Base-by-base conservation (phyloP, 2,888 invertebrate species). In the Cactoblastis cactorum region DNA sequence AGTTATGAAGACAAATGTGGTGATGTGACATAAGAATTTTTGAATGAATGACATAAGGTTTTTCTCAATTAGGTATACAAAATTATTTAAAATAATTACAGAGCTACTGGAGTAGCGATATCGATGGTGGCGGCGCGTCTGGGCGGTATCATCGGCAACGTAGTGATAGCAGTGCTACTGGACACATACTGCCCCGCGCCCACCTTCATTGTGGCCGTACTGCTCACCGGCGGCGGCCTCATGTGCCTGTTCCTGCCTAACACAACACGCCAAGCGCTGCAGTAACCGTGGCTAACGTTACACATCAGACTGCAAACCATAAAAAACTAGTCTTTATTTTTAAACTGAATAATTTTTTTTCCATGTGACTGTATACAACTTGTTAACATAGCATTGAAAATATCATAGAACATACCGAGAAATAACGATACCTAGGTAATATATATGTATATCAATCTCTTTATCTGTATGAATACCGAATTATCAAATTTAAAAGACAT, bases 181-280 rank as follows among this genome's bases (percentile, higher is more conserved):
- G 97, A 97, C 85, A 90, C 93, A 62, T 95, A 96, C 83, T 98
- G 97, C 87, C 96, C 96, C 33, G 95, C 97, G 56, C 97, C 98
- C 49, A 96, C 97, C 61, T 95, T 97, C 82, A 95, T 97, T 62
- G 96, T 97, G 45, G 96, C 97, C 59, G 92, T 91, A 24, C 92
- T 97, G 57, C 92, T 97, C 58, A 94, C 95, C 65, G 93, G 96
- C 69, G 97, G 97, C 75, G 97, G 97, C 54, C 91, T 97, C 58
- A 93, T 95, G 89, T 95, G 97, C 82, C 92, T 97, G 71, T 92
- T 95, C 88, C 91, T 97, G 83, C 97, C 97, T 69, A 97, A 97
- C 86, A 97, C 97, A 74, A 96, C 96, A 37, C 92, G 95, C 59
- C 94, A 94, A 82, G 95, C 96, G 70, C 84, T 94, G 57, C 75